A percentile compares a stretch with the other conserved stretches of the same genome.
Evolutionary conservation across 2,113 vertebrate genomes (phyloP).

Genomic region (Platysteira castanea): DNA sequence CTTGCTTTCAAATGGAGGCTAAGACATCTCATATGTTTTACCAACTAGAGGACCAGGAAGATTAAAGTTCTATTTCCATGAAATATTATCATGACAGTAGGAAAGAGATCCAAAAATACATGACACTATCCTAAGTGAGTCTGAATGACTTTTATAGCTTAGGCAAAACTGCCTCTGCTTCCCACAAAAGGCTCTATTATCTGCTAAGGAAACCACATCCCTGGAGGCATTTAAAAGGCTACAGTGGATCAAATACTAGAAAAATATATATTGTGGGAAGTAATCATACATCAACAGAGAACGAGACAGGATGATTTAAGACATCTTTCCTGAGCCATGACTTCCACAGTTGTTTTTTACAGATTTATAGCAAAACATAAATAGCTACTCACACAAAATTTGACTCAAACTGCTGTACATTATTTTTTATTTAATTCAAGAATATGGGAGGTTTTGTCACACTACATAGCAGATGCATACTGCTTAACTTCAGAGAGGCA

Average conservation of each 20-base stretch:
- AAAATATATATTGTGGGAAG: not conserved
- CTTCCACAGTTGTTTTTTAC: not conserved
- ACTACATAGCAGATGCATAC: not conserved
- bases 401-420: not conserved
- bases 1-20: not conserved
- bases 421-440: not conserved
- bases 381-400: not conserved
- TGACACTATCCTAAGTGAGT: not conserved
- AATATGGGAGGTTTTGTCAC: not conserved
- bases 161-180: not conserved
- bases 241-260: not conserved
- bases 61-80: not conserved
- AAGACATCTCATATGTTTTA: not conserved
- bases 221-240: not conserved
- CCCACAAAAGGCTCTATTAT: conserved; percentile 2
- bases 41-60: not conserved
- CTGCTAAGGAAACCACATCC: not conserved
- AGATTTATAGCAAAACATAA: not conserved
- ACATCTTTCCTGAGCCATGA: not conserved
- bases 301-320: not conserved
- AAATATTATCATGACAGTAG: not conserved
- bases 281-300: not conserved
- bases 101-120: not conserved
- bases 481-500: not conserved
- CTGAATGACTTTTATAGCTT: not conserved